These are phyloP conservation scores for Hydropsyche betteni DNA, from an alignment of 2,888 invertebrate species.

Conservation along the genomic window DNA sequence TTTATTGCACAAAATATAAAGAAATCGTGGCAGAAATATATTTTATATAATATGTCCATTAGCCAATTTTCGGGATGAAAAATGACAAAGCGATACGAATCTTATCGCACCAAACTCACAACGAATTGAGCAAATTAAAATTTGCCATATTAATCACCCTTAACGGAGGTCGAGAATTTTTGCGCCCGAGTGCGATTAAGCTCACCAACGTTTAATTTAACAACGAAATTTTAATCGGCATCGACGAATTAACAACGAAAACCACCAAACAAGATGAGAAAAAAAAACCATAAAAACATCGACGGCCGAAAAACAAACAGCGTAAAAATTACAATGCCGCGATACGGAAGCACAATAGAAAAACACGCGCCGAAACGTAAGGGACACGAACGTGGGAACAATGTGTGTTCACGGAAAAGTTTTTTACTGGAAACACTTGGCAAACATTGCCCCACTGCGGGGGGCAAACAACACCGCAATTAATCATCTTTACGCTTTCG, in stretches of 20 bases:
- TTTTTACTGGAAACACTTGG: constrained; percentile 25
- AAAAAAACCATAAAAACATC: no score
- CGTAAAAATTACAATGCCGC: constrained; percentile 14
- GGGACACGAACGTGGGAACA: not conserved
- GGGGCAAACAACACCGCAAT: constrained; percentile 26
- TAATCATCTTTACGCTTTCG: constrained; percentile 32
- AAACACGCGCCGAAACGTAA: not conserved
- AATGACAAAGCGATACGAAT: constrained; percentile 12
- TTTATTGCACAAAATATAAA: no score
- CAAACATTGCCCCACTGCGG: not conserved
- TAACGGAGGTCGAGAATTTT: constrained; percentile 2
- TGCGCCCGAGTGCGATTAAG: not conserved
- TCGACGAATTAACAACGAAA: no score
- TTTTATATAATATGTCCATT: not conserved
- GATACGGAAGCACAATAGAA: not conserved
- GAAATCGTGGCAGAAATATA: no score
- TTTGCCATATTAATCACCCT: constrained; percentile 3
- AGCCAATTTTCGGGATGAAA: constrained; percentile 18
- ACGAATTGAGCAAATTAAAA: constrained; percentile 7
- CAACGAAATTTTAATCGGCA: no score
- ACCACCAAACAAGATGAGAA: no score
- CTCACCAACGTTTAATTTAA: not conserved
- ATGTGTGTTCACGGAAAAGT: constrained; percentile 9
- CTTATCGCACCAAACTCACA: constrained; percentile 10
- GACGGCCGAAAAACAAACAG: not conserved